phyloP scores from a whole-genome alignment of 2,113 vertebrate species.

The Dissostichus mawsoni region DNA sequence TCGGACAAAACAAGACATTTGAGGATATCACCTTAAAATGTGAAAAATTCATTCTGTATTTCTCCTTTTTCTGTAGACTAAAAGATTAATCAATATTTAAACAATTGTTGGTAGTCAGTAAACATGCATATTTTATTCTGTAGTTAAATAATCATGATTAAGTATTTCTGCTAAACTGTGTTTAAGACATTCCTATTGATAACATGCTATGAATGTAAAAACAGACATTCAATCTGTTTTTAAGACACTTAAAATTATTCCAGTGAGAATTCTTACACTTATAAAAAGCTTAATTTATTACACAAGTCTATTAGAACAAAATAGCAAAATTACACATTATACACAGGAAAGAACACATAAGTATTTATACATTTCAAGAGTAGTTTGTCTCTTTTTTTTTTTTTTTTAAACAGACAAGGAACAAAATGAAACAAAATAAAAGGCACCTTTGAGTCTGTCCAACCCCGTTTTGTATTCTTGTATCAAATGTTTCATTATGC shows the following conservation, averaged over 20 bases:
- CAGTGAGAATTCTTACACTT: conserved; percentile 29
- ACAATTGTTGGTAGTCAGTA: too few relatives aligned
- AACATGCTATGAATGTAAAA: neutral
- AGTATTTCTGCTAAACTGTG: too few relatives aligned
- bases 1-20: too few relatives aligned
- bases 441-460: conserved; percentile 48
- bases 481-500: conserved; percentile 6
- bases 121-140: too few relatives aligned
- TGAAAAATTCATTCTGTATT: too few relatives aligned
- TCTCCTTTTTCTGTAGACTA: neutral
- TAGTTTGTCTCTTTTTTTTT: conserved; percentile 5
- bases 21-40: too few relatives aligned
- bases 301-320: conserved; percentile 62
- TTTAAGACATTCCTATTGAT: neutral
- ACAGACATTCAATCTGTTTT: neutral
- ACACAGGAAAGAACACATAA: conserved; percentile 49
- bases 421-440: conserved; percentile 37
- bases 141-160: too few relatives aligned
- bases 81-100: too few relatives aligned
- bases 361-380: conserved; percentile 59
- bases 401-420: neutral
- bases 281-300: conserved; percentile 74
- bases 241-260: conserved; percentile 12
- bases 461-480: conserved; percentile 7
- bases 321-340: conserved; percentile 59